Base-by-base conservation (phyloP, 2,888 invertebrate species). In the Enoplolaimus lenunculus region DNA sequence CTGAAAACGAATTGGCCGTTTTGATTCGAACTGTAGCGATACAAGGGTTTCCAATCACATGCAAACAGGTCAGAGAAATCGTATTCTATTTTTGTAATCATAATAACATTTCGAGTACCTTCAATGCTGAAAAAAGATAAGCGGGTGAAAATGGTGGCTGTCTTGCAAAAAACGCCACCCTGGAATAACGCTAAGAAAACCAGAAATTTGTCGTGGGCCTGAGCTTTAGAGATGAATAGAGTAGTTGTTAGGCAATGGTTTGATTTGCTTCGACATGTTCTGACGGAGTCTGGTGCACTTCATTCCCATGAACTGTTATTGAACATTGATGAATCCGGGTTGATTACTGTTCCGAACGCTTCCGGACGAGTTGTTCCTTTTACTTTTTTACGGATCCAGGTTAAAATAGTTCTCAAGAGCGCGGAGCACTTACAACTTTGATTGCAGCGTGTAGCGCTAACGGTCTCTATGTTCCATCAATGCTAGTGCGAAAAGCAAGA, bases 311-410 rank as follows among this genome's bases (percentile, higher is more conserved):
- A 66, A 3, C 31, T 66, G n/a, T 34, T 66, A 13, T 66, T 31
- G 67, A 66, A 66, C 33, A 31, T 66, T 13, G 67, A 66, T 34
- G 67, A 66, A 31, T 21, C 67, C n/a, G 67, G 67, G n/a, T 13
- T 66, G 30, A n/a, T 66, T 2, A 66, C 67, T 33, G 26, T 66
- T 31, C 67, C 67, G 2, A 66, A 66, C 34, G 26, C 28, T 3
- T 33, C 33, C 3, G 28, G 28, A 31, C 30, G 34, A 31, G 67
- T 66, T 13, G n/a, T 31, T 30, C 34, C 26, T 34, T 66, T 66
- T n/a, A 66, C n/a, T 3, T 2, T 13, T 66, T n/a, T 66, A n/a
- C 67, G 67, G 30, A 21, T 33, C n/a, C 28, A 21, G n/a, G 33
- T 34, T n/a, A 66, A 66, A 31, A 31, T 31, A 7, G 2, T 31